Conservation (phyloP, 2,797 vertebrate species). For the Anomalospiza imberbis region DNA sequence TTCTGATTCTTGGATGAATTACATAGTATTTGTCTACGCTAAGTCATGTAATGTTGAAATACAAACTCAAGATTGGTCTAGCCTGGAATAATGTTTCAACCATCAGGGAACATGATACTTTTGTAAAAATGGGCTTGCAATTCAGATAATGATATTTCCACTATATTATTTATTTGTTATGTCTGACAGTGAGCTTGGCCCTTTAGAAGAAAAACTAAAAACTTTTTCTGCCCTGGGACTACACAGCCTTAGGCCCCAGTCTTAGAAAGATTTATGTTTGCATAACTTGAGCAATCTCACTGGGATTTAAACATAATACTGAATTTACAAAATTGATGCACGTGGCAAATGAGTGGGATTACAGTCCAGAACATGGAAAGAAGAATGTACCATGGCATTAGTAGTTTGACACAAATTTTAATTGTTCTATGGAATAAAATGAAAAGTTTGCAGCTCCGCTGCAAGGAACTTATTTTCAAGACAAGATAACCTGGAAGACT, state of each 20-base stretch:
- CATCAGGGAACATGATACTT: constrained; percentile 10
- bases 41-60: background rate
- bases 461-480: background rate
- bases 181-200: constrained; percentile 22
- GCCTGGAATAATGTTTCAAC: background rate
- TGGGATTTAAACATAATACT: constrained; percentile 16
- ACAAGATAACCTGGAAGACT: background rate
- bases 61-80: background rate
- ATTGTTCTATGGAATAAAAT: background rate
- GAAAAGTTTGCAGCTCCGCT: background rate
- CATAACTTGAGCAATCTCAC: background rate
- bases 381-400: background rate
- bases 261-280: constrained; percentile 40
- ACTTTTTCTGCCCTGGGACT: constrained; percentile 7
- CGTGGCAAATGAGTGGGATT: background rate
- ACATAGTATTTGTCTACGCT: background rate
- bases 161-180: constrained; percentile 48
- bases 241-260: background rate
- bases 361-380: background rate
- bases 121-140: constrained; percentile 5
- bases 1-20: background rate
- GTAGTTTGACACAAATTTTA: background rate
- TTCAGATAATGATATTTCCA: constrained; percentile 51
- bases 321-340: constrained; percentile 4
- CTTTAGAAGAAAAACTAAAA: constrained; percentile 17